Evolutionary conservation across 2,888 invertebrate species (phyloP), one percentile per base, ranked within the genome.

Genomic region (Dynastes hyllus): DNA sequence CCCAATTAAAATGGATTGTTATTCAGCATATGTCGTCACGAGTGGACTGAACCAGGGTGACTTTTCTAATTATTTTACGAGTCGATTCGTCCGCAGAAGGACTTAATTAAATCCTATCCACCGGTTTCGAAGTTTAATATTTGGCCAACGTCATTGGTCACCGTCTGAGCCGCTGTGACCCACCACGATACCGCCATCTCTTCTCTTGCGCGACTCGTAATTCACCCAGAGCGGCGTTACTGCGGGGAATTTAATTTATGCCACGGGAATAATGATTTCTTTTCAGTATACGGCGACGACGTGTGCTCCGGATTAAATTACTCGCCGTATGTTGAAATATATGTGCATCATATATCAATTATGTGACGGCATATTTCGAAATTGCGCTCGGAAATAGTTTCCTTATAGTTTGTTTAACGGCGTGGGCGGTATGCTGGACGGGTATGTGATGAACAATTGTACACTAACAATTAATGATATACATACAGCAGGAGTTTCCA

Each of bases 11-110:
- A 61, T 61, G 27, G 61, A 75, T 75, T 75, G 61, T 75, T 75
- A 75, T 75, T 75, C 73, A 61, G 45, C 45, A 63, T 61, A 75
- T 75, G 73, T 45, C 73, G 45, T 61, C 50, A 27, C 45, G 50
- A 40, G 45, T 16, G 45, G 45, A 61, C 58, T 32, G 32, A 58
- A 58, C 53, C 71, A 9, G 53, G 63, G 45, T 61, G 73, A 75
- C 61, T 75, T 75, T 75, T 75, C 73, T 75, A 75, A 75, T 75
- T 75, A 61, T 75, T 75, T 75, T 75, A 75, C 73, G 40, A 75
- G 45, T 45, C 73, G 61, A 61, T 61, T 45, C 73, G 73, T 75
- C 73, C 73, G 40, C 61, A 75, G 45, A 61, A 75, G 45, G 61
- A 61, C 58, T 75, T 61, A 75, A 75, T 75, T 75, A 75, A 75